These are phyloP conservation scores for Microctenopoma steveboyesi DNA, from an alignment of 2,797 vertebrate species.

Conservation along the genomic window DNA sequence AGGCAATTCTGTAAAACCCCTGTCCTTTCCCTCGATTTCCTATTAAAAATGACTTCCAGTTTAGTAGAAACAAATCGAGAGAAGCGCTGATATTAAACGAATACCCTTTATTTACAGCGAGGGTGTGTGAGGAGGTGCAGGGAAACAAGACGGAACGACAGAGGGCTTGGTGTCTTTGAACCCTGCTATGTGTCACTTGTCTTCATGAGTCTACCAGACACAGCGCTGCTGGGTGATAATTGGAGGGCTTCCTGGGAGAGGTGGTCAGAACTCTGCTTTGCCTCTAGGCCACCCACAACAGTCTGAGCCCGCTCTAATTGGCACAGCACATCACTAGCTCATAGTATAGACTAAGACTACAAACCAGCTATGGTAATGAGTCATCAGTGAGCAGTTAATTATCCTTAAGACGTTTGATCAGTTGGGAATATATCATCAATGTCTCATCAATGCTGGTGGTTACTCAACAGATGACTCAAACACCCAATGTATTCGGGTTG, in stretches of 20 bases:
- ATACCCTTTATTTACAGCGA: constrained; percentile 26
- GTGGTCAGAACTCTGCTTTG: constrained; percentile 64
- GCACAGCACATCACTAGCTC: constrained; percentile 54
- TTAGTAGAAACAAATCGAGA: constrained; percentile 39
- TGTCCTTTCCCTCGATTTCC: constrained; percentile 5
- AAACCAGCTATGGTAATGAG: constrained; percentile 31
- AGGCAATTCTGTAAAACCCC: constrained; percentile 20
- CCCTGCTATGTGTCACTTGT: constrained; percentile 58
- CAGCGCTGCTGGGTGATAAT: constrained; percentile 78
- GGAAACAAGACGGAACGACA: constrained; percentile 32
- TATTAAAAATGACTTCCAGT: constrained; percentile 52
- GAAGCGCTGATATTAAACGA: constrained; percentile 46
- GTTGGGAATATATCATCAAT: constrained; percentile 11
- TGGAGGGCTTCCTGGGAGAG: constrained; percentile 78
- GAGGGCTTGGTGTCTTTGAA: constrained; percentile 47
- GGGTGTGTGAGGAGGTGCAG: constrained; percentile 5
- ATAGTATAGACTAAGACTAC: constrained; percentile 37
- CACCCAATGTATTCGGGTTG: constrained; percentile 7
- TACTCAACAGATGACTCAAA: constrained; percentile 16
- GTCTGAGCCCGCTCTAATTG: constrained; percentile 75
- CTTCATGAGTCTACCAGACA: constrained; percentile 64
- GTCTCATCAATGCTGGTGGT: constrained; percentile 16
- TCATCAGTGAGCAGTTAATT: constrained; percentile 46
- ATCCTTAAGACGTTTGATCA: constrained; percentile 38
- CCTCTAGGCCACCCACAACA: constrained; percentile 69